Conservation (phyloP, 2,113 vertebrate species). For the Mormoops blainvillei region DNA sequence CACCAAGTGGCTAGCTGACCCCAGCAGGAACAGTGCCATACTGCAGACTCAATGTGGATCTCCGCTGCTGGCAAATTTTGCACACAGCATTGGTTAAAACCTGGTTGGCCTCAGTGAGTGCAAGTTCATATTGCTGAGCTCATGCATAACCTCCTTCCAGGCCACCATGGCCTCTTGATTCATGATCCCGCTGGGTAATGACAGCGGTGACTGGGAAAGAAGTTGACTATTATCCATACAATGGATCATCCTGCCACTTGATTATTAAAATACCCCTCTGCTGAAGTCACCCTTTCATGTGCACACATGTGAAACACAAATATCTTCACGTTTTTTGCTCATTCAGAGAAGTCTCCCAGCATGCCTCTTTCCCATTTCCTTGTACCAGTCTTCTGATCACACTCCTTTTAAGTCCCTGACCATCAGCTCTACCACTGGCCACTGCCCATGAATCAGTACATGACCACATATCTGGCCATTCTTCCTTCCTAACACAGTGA, state of each 20-base stretch:
- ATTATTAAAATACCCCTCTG: background rate
- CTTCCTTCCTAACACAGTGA: background rate
- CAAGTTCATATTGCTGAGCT: too few relatives aligned
- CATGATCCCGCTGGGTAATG: too few relatives aligned
- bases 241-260: background rate
- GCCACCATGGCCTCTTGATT: too few relatives aligned
- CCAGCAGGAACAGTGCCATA: background rate
- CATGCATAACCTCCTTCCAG: too few relatives aligned
- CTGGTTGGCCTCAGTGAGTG: background rate
- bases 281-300: background rate
- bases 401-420: background rate
- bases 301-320: background rate
- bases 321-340: background rate
- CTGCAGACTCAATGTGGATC: background rate
- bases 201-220: background rate
- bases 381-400: background rate
- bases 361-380: background rate
- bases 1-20: background rate
- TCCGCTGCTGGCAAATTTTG: background rate
- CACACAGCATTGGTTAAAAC: background rate
- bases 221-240: background rate
- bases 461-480: background rate
- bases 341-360: background rate
- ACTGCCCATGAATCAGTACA: background rate
- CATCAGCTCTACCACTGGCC: background rate